Conservation (phyloP, 1,140 invertebrate species). For the Ceratosolen solmsi region DNA sequence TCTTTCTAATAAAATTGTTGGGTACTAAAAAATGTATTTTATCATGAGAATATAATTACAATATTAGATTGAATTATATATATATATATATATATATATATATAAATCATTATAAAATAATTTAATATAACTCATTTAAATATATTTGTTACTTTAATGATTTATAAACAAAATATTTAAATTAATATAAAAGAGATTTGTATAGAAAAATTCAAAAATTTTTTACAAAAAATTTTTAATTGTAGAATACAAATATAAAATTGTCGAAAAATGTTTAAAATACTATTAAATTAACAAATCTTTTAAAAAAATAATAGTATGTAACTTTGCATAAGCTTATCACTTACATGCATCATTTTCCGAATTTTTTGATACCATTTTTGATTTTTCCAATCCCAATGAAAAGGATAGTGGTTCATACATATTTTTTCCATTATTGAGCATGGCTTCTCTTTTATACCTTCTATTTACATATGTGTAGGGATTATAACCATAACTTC, state of each 20-base stretch:
- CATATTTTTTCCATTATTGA: background rate
- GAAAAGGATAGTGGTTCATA: conserved; percentile 23
- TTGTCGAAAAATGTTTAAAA: too few relatives aligned
- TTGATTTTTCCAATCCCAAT: conserved; percentile 1
- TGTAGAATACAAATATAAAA: too few relatives aligned
- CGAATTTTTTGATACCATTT: background rate
- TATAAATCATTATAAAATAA: background rate
- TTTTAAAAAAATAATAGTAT: too few relatives aligned
- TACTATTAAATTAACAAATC: too few relatives aligned
- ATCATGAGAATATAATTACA: background rate
- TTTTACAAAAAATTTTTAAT: background rate
- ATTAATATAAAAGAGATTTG: too few relatives aligned
- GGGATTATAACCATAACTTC: background rate
- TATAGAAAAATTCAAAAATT: background rate
- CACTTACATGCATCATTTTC: conserved; percentile 20
- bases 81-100: background rate
- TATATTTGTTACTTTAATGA: too few relatives aligned
- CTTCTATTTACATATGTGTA: background rate
- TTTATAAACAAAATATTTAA: too few relatives aligned
- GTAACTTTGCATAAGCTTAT: too few relatives aligned
- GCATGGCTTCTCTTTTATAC: conserved; percentile 11
- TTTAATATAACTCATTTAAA: background rate
- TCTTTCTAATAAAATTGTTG: conserved; percentile 13
- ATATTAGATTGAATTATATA: background rate
- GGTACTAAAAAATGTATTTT: conserved; percentile 30